Evolutionary conservation across 1,140 invertebrate genomes (phyloP), one percentile per base, ranked within the genome.

Genomic region (Tenebrio molitor): DNA sequence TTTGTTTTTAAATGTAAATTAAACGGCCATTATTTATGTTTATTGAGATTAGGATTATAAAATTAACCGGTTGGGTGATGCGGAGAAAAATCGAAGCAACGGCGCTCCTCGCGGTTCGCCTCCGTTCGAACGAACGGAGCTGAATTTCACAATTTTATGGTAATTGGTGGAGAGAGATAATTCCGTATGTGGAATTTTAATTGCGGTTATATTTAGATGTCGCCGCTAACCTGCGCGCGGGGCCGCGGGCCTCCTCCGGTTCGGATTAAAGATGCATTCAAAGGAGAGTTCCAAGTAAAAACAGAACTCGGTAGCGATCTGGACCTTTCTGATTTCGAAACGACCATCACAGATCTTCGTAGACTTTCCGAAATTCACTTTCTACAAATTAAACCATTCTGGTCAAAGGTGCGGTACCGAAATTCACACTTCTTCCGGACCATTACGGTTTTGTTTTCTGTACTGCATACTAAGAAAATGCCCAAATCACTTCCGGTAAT

Each of bases 151-250:
- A 58, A 58, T 58, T 58, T 58, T 58, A 58, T 58, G 50, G 50
- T 58, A 58, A 58, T 58, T 58, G 50, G 50, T 58, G 23, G 50
- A 58, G 50, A 58, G 50, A 58, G 50, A 58, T 58, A 58, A 58
- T 58, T 29, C 50, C 50, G 50, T 58, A 58, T 58, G 50, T 29
- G 50, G 50, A 58, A 58, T 58, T 58, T 58, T 58, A 58, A 58
- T 58, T 58, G 50, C 50, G 50, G 50, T 58, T 58, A 58, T 58
- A 58, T 58, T 58, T 58, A 58, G 50, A 58, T 58, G 50, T 58
- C 50, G 50, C 36, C 36, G 36, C 36, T 7, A 39, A 39, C 36
- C 36, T 39, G 36, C 36, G 36, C 29, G 29, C 10, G n/a, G n/a
- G n/a, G n/a, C n/a, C n/a, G n/a, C 29, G 29, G 29, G 29, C 44